Evolutionary conservation across 2,113 vertebrate species (phyloP), one percentile per base, ranked within the genome.

Genomic region (Amazona guildingii): DNA sequence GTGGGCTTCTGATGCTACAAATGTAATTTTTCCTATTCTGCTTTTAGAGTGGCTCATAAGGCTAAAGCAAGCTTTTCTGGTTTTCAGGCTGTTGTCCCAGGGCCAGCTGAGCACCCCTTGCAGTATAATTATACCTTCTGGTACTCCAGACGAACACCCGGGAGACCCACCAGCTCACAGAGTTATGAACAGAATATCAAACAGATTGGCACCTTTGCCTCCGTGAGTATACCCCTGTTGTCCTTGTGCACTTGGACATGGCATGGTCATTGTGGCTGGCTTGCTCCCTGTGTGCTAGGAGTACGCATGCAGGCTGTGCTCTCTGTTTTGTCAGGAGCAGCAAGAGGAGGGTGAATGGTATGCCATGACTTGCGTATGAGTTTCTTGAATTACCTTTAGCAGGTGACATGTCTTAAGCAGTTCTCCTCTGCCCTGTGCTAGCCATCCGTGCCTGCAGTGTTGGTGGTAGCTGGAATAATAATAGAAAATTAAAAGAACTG

Each of bases 111-210:
- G 88, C 98, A 98, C 77, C 98, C 98, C 18, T 75, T 98, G 92
- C 98, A 98, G 97, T 98, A 98, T 79, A 98, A 98, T 95, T 98
- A 98, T 66, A 98, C 98, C 31, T 98, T 98, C 78, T 98, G 98
- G 98, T 98, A 98, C 97, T 98, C 98, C 25, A 96, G 98, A 29
- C 98, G 98, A 57, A 98, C 98, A 2, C 98, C 98, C 0, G 98
- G 98, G 67, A 98, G 98, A 35, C 98, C 98, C 44, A 98, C 98
- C 76, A 98, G 98, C 95, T 98, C 98, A 0, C 98, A 98, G 95
- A 98, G 98, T 52, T 98, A 98, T 0, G 98, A 98, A 16, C 98
- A 98, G 98, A 98, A 98, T 88, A 98, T 98, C 97, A 98, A 98
- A 88, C 98, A 98, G 96, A 98, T 98, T 3, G 98, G 98, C 95